Evolutionary conservation across 1,140 invertebrate genomes (phyloP).

Genomic region (Leptinotarsa defecta): DNA sequence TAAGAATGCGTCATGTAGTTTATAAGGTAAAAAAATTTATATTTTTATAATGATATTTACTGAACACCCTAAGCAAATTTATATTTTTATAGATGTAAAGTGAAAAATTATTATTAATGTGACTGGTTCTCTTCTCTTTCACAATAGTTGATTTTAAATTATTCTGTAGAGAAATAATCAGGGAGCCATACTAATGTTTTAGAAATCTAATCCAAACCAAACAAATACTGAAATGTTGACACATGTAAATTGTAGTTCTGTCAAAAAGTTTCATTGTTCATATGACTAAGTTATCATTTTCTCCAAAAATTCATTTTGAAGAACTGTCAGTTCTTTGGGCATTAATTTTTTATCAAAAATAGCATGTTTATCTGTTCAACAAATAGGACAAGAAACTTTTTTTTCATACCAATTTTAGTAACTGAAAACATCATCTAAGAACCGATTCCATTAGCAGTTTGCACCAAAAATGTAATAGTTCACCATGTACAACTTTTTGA

Average conservation of each 20-base stretch:
- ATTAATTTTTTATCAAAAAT: no score
- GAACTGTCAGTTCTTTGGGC: no score
- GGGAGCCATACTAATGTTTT: not conserved
- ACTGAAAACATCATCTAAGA: no score
- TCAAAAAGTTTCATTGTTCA: no score
- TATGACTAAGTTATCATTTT: no score
- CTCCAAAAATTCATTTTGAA: no score
- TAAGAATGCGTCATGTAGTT: slow-evolving; percentile 3
- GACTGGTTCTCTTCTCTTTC: not conserved
- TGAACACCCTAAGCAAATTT: not conserved
- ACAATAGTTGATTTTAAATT: not conserved
- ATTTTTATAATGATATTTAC: slow-evolving; percentile 22
- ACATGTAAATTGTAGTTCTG: not conserved
- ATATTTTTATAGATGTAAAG: slow-evolving; percentile 21
- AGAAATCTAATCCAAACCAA: not conserved
- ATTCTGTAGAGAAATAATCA: not conserved
- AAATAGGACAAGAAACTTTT: no score
- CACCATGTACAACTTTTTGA: no score
- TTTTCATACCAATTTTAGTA: no score
- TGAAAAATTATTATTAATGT: not conserved
- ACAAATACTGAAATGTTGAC: not conserved
- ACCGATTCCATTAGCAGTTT: no score
- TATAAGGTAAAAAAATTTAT: not conserved
- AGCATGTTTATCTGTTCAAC: no score
- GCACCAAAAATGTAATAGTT: no score